Percentiles rank a stretch among this genome's conserved stretches.
phyloP scores from a whole-genome alignment of 1,140 invertebrate species.

The Oscheius sp. region DNA sequence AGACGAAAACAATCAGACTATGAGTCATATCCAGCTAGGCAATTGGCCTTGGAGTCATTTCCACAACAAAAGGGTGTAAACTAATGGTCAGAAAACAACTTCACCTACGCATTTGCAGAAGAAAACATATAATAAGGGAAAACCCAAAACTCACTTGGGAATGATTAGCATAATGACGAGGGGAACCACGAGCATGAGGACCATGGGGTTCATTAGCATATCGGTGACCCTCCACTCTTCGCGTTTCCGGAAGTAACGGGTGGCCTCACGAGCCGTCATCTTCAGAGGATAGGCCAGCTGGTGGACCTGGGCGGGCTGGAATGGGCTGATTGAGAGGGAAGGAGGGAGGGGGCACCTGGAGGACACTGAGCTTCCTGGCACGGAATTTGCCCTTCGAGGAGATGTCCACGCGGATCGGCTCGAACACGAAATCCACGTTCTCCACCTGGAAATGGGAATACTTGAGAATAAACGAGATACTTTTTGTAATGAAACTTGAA shows the following conservation, averaged over 20 bases:
- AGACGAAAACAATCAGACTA: too few species aligned
- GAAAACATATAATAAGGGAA: too few species aligned
- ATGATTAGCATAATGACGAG: slow-evolving; percentile 63
- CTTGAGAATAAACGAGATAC: background rate
- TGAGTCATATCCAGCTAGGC: too few species aligned
- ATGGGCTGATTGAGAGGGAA: background rate
- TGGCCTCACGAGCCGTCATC: slow-evolving; percentile 54
- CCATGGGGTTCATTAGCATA: slow-evolving; percentile 62
- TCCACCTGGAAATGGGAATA: slow-evolving; percentile 66
- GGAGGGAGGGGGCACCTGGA: slow-evolving; percentile 83
- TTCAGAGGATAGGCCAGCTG: slow-evolving; percentile 55
- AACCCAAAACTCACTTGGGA: slow-evolving; percentile 62
- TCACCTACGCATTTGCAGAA: too few species aligned
- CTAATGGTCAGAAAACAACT: too few species aligned
- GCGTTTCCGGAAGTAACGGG: slow-evolving; percentile 55
- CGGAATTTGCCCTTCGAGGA: slow-evolving; percentile 92
- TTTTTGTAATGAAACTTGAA: background rate
- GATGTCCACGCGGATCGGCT: slow-evolving; percentile 87
- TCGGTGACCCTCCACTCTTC: slow-evolving; percentile 60
- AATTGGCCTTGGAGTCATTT: too few species aligned
- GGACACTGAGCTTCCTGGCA: slow-evolving; percentile 87
- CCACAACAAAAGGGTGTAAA: too few species aligned
- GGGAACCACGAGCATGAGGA: slow-evolving; percentile 64
- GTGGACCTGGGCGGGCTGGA: slow-evolving; percentile 51
- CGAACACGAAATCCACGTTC: slow-evolving; percentile 85